phyloP scores from a whole-genome alignment of 2,113 vertebrate species.

The Abramis brama region DNA sequence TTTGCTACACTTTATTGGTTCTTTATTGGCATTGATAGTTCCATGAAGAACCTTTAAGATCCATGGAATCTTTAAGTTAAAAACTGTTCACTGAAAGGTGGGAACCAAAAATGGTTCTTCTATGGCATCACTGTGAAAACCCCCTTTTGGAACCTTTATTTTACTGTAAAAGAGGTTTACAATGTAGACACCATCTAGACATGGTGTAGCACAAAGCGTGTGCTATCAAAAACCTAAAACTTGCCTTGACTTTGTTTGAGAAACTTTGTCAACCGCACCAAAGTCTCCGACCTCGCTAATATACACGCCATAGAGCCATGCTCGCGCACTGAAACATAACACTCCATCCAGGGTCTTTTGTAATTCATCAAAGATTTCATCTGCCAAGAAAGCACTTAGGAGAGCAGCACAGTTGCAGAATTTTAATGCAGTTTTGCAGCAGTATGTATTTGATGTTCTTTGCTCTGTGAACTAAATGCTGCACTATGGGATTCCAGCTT shows the following conservation, averaged over 20 bases:
- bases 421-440: conserved; percentile 67
- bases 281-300: conserved; percentile 25
- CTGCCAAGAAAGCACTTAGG: conserved; percentile 74
- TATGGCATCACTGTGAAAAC: no score
- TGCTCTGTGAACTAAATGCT: conserved; percentile 48
- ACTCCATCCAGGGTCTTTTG: conserved; percentile 29
- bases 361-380: conserved; percentile 61
- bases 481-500: conserved; percentile 38
- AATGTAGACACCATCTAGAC: neutral
- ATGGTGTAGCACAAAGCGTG: neutral
- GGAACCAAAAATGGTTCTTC: no score
- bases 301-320: conserved; percentile 1
- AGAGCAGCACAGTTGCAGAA: conserved; percentile 63
- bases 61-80: no score
- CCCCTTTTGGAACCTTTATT: no score
- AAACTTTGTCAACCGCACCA: conserved; percentile 14
- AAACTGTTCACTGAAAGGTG: no score
- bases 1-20: no score
- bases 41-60: no score
- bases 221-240: neutral
- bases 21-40: no score
- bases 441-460: conserved; percentile 61
- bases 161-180: no score
- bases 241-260: conserved; percentile 20
- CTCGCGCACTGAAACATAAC: conserved; percentile 44